Evolutionary conservation across 1,140 invertebrate species (phyloP).

Genomic region (Scaptomyza hsui): DNA sequence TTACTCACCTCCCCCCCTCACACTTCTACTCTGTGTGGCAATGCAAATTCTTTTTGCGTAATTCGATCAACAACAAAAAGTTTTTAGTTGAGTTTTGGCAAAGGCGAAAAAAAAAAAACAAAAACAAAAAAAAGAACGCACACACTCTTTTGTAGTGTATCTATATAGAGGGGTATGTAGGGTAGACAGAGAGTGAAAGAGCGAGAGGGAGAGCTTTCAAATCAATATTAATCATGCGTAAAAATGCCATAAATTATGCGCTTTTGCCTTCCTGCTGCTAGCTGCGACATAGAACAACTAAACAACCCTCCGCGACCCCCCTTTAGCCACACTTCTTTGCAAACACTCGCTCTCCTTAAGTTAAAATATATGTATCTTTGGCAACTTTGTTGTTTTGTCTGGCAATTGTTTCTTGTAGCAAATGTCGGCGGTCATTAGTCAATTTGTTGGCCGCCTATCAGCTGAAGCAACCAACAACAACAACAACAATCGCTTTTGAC

Average conservation of each 20-base stretch:
- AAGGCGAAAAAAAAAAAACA: too few species aligned
- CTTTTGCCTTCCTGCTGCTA: conserved; percentile 6
- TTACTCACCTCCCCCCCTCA: background rate
- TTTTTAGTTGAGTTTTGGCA: conserved; percentile 36
- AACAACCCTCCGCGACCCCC: background rate
- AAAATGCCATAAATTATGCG: conserved; percentile 76
- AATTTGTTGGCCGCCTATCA: conserved; percentile 55
- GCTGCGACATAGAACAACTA: background rate
- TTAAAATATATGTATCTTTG: conserved; percentile 37
- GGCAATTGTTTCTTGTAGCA: conserved; percentile 45
- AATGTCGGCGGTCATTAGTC: conserved; percentile 72
- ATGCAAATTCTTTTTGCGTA: conserved; percentile 35
- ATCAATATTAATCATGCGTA: conserved; percentile 82
- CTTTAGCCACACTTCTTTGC: background rate
- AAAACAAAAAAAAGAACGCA: too few species aligned
- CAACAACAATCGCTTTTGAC: background rate
- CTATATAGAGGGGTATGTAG: too few species aligned
- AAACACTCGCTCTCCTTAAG: conserved; percentile 4
- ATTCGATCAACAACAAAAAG: conserved; percentile 29
- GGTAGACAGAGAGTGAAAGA: background rate
- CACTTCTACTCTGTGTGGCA: background rate
- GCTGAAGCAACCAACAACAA: conserved; percentile 1
- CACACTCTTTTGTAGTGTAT: too few species aligned
- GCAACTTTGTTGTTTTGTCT: conserved; percentile 27
- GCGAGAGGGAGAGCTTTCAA: conserved; percentile 61